A percentile compares a stretch with the other conserved stretches of the same genome.
Conservation (phyloP, 2,888 invertebrate species). For the Clitarchus hookeri region DNA sequence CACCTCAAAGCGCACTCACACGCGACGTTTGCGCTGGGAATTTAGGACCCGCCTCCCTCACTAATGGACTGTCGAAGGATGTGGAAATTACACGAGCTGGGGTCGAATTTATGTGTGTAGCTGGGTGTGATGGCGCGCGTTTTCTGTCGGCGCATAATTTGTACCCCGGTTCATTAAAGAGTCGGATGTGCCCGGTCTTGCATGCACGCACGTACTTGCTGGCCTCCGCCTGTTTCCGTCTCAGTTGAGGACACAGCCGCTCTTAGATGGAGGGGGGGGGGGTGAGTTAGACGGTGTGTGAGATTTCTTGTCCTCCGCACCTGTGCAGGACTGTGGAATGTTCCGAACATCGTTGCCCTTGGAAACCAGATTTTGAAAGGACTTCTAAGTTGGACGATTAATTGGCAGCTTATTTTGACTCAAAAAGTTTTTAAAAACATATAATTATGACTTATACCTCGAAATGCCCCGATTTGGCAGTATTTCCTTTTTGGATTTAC, state of each 20-base stretch:
- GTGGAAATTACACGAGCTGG: neutral
- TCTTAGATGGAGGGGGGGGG: neutral
- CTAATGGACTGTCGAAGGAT: slow-evolving; percentile 9
- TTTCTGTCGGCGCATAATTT: slow-evolving; percentile 14
- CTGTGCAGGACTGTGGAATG: too few species aligned
- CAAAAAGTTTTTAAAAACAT: too few species aligned
- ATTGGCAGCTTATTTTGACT: too few species aligned
- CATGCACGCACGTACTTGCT: neutral
- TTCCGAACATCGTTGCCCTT: too few species aligned
- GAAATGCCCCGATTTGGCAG: too few species aligned
- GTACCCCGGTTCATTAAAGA: neutral
- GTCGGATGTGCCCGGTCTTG: neutral
- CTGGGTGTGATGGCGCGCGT: neutral
- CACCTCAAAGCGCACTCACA: neutral
- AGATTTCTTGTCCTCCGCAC: too few species aligned
- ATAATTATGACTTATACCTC: too few species aligned
- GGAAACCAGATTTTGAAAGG: too few species aligned
- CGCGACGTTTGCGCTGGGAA: neutral
- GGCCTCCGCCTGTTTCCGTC: neutral
- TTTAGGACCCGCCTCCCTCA: neutral
- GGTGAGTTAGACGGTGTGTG: too few species aligned
- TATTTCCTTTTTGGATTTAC: too few species aligned
- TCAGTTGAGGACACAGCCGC: neutral
- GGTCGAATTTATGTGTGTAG: neutral
- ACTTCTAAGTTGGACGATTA: too few species aligned